These are phyloP conservation scores for Nicator chloris DNA, from an alignment of 2,113 vertebrate genomes.

Conservation along the genomic window DNA sequence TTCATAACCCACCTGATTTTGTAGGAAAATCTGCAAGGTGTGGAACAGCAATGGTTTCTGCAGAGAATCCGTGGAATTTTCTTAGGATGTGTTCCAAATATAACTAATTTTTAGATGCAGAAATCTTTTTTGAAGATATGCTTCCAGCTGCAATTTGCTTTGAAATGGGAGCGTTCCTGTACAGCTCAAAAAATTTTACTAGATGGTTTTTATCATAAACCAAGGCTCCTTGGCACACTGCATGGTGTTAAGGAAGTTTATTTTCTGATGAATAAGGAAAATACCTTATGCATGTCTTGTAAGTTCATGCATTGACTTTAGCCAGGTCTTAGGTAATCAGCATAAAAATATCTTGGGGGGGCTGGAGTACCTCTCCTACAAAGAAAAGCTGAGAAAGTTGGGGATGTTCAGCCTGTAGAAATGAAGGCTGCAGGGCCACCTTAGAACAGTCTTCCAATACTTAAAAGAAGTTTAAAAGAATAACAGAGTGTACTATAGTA, in stretches of 20 bases:
- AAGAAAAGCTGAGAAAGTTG: not conserved
- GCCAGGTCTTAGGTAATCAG: not conserved
- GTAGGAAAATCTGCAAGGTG: not conserved
- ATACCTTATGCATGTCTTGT: not conserved
- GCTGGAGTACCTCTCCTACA: not conserved
- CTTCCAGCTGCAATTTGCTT: not conserved
- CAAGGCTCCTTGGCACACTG: not conserved
- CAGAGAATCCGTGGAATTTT: not conserved
- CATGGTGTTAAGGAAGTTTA: not conserved
- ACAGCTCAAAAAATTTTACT: not conserved
- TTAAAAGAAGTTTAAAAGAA: not conserved
- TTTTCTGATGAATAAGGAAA: not conserved
- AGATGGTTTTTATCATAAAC: not conserved
- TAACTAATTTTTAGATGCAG: not conserved
- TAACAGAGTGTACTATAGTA: rapidly evolving
- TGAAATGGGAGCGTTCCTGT: not conserved
- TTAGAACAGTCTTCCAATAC: not conserved
- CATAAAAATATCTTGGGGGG: not conserved
- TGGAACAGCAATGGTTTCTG: not conserved
- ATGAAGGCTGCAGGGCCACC: not conserved
- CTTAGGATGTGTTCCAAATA: not conserved
- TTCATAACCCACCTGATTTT: not conserved
- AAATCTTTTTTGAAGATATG: not conserved
- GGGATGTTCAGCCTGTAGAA: not conserved
- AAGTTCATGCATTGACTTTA: not conserved